phyloP scores from a whole-genome alignment of 2,113 vertebrate species.

The Fukomys damarensis region DNA sequence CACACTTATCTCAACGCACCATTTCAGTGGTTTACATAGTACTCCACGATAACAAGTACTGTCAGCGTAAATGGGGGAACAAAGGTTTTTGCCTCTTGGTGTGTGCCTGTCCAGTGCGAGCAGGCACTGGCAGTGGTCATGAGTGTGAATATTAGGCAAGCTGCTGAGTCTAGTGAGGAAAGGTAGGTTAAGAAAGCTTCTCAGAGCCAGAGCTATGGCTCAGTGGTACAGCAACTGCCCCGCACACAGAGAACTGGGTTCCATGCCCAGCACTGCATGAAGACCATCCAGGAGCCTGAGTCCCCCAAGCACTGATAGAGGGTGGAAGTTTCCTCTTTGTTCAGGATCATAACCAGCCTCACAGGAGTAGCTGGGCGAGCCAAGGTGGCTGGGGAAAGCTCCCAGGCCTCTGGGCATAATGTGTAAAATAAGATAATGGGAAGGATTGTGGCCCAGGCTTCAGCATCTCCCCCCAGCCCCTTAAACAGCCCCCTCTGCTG shows the following conservation, averaged over 20 bases:
- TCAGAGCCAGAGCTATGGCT: not conserved
- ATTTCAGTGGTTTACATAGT: not conserved
- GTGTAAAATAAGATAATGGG: not conserved
- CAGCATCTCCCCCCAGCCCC: not conserved
- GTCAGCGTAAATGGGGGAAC: accelerated
- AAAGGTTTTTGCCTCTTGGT: accelerated
- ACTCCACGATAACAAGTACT: not conserved
- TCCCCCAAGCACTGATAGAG: not conserved
- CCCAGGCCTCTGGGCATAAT: not conserved
- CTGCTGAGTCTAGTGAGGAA: not conserved
- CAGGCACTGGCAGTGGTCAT: not conserved
- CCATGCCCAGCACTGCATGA: not conserved
- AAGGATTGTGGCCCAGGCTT: not conserved
- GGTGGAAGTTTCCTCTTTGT: not conserved
- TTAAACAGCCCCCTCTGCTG: not conserved
- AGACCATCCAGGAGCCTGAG: not conserved
- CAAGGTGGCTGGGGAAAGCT: not conserved
- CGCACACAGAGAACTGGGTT: not conserved
- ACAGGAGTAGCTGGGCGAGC: not conserved
- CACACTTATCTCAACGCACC: not conserved
- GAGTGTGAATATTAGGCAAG: accelerated
- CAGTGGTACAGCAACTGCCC: no score
- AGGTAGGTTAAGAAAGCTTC: not conserved
- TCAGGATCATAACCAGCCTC: not conserved
- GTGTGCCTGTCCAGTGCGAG: accelerated